Percentiles rank a stretch among this genome's conserved stretches.
Evolutionary conservation across 2,888 invertebrate species (phyloP).

Genomic region (Pterostichus niger): DNA sequence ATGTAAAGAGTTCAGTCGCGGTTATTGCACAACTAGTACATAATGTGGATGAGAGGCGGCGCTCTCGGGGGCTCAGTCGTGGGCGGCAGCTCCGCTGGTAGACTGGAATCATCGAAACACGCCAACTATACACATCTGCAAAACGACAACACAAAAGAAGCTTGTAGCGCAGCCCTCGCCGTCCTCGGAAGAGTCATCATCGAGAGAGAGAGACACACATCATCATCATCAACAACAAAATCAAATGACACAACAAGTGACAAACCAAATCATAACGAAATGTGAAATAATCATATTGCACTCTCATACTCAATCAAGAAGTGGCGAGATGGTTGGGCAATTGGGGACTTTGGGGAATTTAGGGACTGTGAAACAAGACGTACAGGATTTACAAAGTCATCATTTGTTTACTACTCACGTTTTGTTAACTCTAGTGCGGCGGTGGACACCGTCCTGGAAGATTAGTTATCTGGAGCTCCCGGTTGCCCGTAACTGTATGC

Average conservation of each 20-base stretch:
- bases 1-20: constrained; percentile 3
- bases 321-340: neutral
- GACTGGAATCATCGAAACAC: constrained; percentile 51
- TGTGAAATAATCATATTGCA: constrained; percentile 25
- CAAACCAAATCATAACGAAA: constrained; percentile 37
- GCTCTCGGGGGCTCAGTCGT: neutral
- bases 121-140: constrained; percentile 67
- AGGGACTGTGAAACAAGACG: too few species aligned
- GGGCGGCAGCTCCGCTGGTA: constrained; percentile 42
- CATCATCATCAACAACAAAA: constrained; percentile 23
- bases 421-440: constrained; percentile 29
- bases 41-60: neutral
- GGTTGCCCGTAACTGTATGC: constrained; percentile 75
- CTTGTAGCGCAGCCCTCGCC: constrained; percentile 64
- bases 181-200: constrained; percentile 43
- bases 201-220: constrained; percentile 18
- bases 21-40: constrained; percentile 36
- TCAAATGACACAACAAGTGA: constrained; percentile 27
- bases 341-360: too few species aligned
- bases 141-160: constrained; percentile 65
- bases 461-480: constrained; percentile 63
- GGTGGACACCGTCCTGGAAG: constrained; percentile 59
- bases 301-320: constrained; percentile 1
- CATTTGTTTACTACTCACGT: constrained; percentile 1
- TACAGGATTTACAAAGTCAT: too few species aligned